Evolutionary conservation across 2,113 vertebrate genomes (phyloP).

Genomic region (Phrynocephalus versicolor): DNA sequence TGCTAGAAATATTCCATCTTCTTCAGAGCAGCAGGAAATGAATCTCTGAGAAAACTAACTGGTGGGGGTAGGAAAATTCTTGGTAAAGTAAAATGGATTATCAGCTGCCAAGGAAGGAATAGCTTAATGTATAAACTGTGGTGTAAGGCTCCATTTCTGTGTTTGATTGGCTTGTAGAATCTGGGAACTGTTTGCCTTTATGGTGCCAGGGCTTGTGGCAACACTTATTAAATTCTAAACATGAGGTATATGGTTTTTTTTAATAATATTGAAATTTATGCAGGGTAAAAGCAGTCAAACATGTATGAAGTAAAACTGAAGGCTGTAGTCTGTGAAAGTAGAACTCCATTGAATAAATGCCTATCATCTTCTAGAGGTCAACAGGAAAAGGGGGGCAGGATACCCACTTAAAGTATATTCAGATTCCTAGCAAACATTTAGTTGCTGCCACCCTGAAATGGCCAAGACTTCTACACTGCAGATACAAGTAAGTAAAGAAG

Average conservation of each 20-base stretch:
- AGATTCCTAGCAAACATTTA: neutral
- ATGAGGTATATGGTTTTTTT: neutral
- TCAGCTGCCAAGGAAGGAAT: neutral
- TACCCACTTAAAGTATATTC: neutral
- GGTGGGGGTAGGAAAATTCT: neutral
- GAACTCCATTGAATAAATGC: neutral
- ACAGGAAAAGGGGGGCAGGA: neutral
- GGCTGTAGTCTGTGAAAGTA: neutral
- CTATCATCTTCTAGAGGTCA: neutral
- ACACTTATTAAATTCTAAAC: neutral
- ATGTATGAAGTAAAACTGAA: neutral
- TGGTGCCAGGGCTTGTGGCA: neutral
- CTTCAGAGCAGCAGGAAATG: neutral
- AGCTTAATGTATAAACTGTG: neutral
- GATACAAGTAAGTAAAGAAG: neutral
- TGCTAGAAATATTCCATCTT: neutral
- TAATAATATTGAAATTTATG: neutral
- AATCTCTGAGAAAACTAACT: constrained; percentile 4
- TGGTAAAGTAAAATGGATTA: neutral
- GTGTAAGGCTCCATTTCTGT: neutral
- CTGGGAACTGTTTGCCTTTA: neutral
- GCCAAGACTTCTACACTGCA: neutral
- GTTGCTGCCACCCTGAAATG: neutral
- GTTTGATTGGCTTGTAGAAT: neutral
- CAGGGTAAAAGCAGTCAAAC: neutral